Conservation (phyloP, 2,113 vertebrate species). For the Aleadryas rufinucha region DNA sequence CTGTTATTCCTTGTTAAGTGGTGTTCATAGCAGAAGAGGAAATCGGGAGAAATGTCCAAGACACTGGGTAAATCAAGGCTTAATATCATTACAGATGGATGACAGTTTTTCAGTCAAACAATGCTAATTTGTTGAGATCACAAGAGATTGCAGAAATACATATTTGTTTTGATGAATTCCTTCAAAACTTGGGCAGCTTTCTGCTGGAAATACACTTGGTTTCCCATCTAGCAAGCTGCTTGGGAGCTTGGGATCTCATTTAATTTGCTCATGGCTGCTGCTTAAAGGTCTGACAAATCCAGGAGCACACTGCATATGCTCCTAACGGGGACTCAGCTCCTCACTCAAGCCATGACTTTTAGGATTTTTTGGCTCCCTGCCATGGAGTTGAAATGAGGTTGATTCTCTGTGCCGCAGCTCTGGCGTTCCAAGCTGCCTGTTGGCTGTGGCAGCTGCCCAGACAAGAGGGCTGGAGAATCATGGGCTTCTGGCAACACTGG, state of each 20-base stretch:
- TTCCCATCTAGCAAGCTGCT: not conserved
- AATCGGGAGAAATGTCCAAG: not conserved
- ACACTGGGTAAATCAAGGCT: not conserved
- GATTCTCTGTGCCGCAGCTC: not conserved
- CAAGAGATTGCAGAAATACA: not conserved
- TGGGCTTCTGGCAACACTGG: not conserved
- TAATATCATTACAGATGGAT: not conserved
- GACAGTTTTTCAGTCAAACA: not conserved
- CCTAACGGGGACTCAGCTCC: not conserved
- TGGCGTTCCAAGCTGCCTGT: not conserved
- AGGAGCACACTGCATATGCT: not conserved
- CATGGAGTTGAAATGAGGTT: not conserved
- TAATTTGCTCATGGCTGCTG: not conserved
- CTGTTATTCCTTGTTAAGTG: not conserved
- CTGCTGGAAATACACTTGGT: not conserved
- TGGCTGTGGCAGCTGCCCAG: not conserved
- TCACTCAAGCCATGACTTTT: not conserved
- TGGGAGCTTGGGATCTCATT: not conserved
- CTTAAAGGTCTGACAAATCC: not conserved
- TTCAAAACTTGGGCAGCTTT: not conserved
- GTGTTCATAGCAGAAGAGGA: not conserved
- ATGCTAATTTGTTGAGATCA: not conserved
- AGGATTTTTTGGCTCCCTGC: not conserved
- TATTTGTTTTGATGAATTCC: not conserved
- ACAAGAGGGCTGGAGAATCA: fast-evolving